A percentile compares a stretch with the other conserved stretches of the same genome.
Conservation (phyloP, 2,797 vertebrate species). For the Odontamblyopus lacepedii region DNA sequence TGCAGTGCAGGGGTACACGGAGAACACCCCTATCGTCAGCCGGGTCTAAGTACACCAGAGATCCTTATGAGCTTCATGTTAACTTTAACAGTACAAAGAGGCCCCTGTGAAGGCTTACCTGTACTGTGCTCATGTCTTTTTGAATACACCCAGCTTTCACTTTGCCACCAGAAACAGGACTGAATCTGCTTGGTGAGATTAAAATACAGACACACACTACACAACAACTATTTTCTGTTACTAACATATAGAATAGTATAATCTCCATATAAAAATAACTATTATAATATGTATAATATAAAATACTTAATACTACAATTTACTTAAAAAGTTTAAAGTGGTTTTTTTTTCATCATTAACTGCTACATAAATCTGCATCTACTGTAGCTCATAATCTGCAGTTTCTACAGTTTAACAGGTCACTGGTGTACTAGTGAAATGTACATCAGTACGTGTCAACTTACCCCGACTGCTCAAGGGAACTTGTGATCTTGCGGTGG, state of each 20-base stretch:
- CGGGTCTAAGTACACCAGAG: constrained; percentile 64
- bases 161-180: constrained; percentile 22
- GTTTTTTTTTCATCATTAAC: neutral
- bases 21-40: constrained; percentile 82
- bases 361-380: neutral
- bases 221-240: neutral
- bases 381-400: too few species aligned
- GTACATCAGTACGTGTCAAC: constrained; percentile 13
- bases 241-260: neutral
- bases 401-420: too few species aligned
- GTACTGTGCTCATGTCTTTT: constrained; percentile 55
- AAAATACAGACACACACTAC: constrained; percentile 28
- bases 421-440: neutral
- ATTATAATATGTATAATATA: too few species aligned
- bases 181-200: constrained; percentile 41
- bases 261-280: too few species aligned
- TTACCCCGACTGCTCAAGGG: constrained; percentile 69
- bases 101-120: constrained; percentile 39
- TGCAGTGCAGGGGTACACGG: constrained; percentile 80
- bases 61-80: neutral
- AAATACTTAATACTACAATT: too few species aligned
- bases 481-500: constrained; percentile 51
- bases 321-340: too few species aligned
- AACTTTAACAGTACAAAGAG: neutral
- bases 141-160: constrained; percentile 56